Percentiles rank a stretch among this genome's conserved stretches.
phyloP scores from a whole-genome alignment of 2,888 invertebrate genomes.

The Tachina fera region DNA sequence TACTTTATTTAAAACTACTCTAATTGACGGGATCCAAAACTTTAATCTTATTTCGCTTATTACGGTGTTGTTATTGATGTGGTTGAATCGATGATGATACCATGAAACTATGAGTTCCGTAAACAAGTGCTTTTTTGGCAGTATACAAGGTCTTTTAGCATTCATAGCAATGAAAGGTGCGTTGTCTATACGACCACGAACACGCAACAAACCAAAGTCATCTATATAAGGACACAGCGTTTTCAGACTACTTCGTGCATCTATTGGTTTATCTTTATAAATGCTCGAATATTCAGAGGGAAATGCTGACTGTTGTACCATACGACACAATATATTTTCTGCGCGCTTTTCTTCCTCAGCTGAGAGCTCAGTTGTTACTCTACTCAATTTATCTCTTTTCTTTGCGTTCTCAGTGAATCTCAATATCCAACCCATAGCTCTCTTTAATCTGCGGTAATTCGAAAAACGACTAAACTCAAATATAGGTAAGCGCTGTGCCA shows the following conservation, averaged over 20 bases:
- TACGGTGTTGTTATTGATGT: not conserved
- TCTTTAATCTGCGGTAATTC: constrained; percentile 32
- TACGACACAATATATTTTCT: not conserved
- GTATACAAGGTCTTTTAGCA: not conserved
- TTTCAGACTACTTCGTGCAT: not conserved
- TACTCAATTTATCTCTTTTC: not conserved
- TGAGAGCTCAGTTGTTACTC: not conserved
- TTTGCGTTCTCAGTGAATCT: not conserved
- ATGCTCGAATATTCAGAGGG: not conserved
- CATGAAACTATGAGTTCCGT: constrained; percentile 4
- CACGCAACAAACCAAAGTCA: not conserved
- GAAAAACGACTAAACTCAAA: constrained; percentile 37
- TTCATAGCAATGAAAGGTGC: not conserved
- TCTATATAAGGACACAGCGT: not conserved
- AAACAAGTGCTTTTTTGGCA: not conserved
- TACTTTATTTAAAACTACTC: constrained; percentile 23
- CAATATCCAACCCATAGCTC: not conserved
- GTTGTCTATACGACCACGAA: not conserved
- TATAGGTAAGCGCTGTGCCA: not conserved
- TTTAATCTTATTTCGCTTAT: constrained; percentile 49
- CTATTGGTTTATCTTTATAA: not conserved
- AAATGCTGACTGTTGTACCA: not conserved
- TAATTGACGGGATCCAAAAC: constrained; percentile 61
- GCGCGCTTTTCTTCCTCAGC: not conserved
- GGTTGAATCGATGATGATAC: not conserved